These are phyloP conservation scores for Pristionchus entomophagus DNA, from an alignment of 2,888 invertebrate species.

Conservation along the genomic window DNA sequence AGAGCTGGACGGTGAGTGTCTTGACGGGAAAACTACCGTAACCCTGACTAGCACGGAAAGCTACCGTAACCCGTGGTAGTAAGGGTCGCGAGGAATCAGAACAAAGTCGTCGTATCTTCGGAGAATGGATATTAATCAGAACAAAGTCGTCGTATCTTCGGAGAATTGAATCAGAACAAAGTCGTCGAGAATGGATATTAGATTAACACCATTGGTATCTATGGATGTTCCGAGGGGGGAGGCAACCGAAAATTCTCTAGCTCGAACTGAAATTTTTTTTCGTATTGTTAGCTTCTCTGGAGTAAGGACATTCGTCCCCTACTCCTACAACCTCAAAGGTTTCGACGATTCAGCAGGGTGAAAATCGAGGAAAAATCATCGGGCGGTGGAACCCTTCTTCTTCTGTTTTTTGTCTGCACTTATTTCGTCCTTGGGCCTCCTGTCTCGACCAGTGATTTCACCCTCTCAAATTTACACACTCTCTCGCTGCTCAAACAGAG, in stretches of 20 bases:
- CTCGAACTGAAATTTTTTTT: no score
- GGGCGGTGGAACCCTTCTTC: not conserved
- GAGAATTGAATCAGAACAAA: no score
- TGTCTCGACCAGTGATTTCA: not conserved
- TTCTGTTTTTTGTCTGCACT: not conserved
- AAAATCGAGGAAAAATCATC: not conserved
- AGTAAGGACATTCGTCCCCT: no score
- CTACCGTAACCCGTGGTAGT: not conserved
- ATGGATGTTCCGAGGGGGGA: no score
- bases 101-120: no score
- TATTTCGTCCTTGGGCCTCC: not conserved
- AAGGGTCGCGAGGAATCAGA: no score
- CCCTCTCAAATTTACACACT: not conserved
- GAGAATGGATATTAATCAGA: no score
- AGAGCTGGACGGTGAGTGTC: constrained; percentile 65
- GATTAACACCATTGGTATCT: no score
- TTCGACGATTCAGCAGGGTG: not conserved
- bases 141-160: no score
- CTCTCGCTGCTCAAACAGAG: not conserved
- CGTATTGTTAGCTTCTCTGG: no score
- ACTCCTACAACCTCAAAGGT: not conserved
- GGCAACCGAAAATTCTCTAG: no score
- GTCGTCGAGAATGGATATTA: no score
- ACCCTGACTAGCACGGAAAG: not conserved
- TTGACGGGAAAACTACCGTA: constrained; percentile 17